These are phyloP conservation scores for Conus ventricosus DNA, from an alignment of 1,140 invertebrate genomes.

Conservation along the genomic window DNA sequence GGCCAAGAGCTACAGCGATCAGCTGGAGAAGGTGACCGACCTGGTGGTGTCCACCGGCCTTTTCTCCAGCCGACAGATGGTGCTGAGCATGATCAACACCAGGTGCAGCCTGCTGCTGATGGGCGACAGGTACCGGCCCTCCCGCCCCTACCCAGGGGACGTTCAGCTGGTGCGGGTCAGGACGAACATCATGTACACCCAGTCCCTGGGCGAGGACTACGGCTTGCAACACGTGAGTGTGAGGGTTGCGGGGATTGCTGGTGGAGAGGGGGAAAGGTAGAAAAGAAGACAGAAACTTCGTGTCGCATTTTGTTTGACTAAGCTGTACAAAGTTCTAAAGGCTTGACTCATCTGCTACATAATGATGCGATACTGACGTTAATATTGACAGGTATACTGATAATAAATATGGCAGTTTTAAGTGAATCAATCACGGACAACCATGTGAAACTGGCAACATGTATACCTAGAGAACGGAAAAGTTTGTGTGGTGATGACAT, in stretches of 20 bases:
- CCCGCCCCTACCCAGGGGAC: constrained; percentile 29
- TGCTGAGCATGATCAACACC: constrained; percentile 40
- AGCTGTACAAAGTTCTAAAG: too few relatives aligned
- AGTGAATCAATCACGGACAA: too few relatives aligned
- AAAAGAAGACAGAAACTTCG: too few relatives aligned
- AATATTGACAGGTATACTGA: too few relatives aligned
- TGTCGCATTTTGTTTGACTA: too few relatives aligned
- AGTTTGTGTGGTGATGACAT: too few relatives aligned
- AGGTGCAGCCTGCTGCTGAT: constrained; percentile 56
- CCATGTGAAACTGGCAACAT: too few relatives aligned
- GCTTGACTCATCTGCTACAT: too few relatives aligned
- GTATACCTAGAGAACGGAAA: too few relatives aligned
- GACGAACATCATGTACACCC: constrained; percentile 36
- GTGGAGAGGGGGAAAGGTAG: too few relatives aligned
- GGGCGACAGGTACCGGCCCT: constrained; percentile 51
- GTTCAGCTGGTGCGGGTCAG: constrained; percentile 49
- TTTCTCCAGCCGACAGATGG: constrained; percentile 33
- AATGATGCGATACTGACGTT: too few relatives aligned
- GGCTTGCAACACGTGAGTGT: constrained; percentile 52
- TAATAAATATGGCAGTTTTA: too few relatives aligned
- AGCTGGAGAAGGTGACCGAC: constrained; percentile 42
- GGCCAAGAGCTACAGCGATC: constrained; percentile 47
- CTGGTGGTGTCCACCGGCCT: constrained; percentile 41
- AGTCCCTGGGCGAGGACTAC: constrained; percentile 51
- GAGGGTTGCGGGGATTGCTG: background rate